phyloP scores from a whole-genome alignment of 1,140 invertebrate genomes.

The Hypsibius dujardini region DNA sequence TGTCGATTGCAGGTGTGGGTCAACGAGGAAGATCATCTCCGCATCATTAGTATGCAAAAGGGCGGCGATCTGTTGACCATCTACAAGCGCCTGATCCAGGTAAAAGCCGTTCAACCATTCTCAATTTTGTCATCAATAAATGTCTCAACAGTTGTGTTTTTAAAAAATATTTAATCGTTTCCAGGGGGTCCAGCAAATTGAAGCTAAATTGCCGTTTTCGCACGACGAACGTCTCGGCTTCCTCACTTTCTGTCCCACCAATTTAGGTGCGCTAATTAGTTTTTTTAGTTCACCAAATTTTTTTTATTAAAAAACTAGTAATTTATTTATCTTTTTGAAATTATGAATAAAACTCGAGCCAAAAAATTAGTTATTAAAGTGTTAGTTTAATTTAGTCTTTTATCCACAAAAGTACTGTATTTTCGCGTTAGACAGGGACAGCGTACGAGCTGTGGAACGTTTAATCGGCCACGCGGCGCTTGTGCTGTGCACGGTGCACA shows the following conservation, averaged over 20 bases:
- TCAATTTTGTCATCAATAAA: neutral
- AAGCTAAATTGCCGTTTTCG: constrained; percentile 74
- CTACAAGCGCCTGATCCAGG: constrained; percentile 34
- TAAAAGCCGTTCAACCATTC: constrained; percentile 20
- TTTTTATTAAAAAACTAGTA: no score
- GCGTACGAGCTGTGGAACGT: no score
- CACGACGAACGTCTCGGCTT: constrained; percentile 81
- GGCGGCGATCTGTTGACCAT: constrained; percentile 36
- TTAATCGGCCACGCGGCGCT: no score
- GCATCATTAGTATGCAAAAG: constrained; percentile 39
- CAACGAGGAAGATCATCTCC: constrained; percentile 38
- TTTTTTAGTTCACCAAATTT: no score
- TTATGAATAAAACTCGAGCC: no score
- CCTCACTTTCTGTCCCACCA: constrained; percentile 95
- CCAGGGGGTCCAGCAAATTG: constrained; percentile 68
- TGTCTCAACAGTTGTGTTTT: neutral
- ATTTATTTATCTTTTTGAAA: no score
- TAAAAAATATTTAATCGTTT: neutral
- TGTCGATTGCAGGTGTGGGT: constrained; percentile 28
- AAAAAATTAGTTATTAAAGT: no score
- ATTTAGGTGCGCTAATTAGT: constrained; percentile 39
- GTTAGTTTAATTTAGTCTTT: no score
- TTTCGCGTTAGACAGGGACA: no score
- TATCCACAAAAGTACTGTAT: no score
- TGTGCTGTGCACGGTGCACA: no score